Percentiles rank a stretch among this genome's conserved stretches.
Evolutionary conservation across 2,797 vertebrate genomes (phyloP).

Genomic region (Coranthus polyacanthus): DNA sequence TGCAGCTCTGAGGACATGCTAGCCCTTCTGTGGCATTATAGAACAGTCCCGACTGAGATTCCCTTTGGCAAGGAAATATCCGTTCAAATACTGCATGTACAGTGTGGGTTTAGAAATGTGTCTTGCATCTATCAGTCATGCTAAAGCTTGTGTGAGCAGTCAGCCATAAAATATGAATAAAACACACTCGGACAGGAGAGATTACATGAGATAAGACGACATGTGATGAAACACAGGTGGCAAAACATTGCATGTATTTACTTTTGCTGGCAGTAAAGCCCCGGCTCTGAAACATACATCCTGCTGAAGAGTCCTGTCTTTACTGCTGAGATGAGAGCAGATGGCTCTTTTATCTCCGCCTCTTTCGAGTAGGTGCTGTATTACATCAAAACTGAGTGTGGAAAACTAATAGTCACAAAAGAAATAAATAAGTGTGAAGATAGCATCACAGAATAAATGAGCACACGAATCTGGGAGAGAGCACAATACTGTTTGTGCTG

Average conservation of each 20-base stretch:
- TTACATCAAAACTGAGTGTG: constrained; percentile 32
- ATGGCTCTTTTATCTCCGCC: constrained; percentile 36
- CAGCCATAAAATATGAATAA: constrained; percentile 1
- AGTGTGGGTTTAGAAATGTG: constrained; percentile 2
- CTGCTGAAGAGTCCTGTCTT: constrained; percentile 18
- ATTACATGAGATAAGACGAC: constrained; percentile 8
- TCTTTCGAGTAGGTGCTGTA: constrained; percentile 3
- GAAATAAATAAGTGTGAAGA: constrained; percentile 20
- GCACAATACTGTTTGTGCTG: background rate
- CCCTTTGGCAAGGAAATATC: background rate
- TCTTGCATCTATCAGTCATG: background rate
- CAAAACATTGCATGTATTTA: constrained; percentile 8
- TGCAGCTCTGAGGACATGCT: constrained; percentile 35
- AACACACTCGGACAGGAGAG: background rate
- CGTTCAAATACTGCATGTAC: background rate
- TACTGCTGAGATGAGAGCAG: constrained; percentile 34
- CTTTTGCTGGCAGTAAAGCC: constrained; percentile 27
- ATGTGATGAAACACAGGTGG: constrained; percentile 15
- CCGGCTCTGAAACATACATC: constrained; percentile 12
- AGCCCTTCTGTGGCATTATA: constrained; percentile 23
- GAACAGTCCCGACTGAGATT: constrained; percentile 7
- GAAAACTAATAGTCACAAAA: constrained; percentile 20
- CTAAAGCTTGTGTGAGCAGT: constrained; percentile 3
- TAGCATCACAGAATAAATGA: constrained; percentile 11
- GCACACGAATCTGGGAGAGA: constrained; percentile 3